Conservation (phyloP, 2,113 vertebrate genomes). For the Leptocoma aspasia region DNA sequence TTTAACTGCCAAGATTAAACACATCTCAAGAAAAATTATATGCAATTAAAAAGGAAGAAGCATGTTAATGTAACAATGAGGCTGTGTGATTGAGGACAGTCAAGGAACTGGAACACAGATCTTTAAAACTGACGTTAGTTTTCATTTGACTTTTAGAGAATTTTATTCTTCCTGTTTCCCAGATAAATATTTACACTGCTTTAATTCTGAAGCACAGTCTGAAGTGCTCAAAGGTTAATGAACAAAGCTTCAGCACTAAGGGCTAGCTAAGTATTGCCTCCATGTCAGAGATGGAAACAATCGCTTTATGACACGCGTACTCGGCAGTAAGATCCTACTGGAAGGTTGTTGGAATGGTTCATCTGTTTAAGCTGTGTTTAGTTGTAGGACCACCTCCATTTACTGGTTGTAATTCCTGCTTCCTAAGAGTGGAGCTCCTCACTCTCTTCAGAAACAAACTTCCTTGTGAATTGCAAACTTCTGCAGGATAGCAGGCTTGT, state of each 20-base stretch:
- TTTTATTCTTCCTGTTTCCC: background rate
- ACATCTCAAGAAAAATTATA: background rate
- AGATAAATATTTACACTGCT: background rate
- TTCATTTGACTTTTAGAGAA: background rate
- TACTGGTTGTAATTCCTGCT: background rate
- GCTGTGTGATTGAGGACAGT: background rate
- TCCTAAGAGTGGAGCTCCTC: background rate
- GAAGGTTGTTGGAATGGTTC: background rate
- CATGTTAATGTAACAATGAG: background rate
- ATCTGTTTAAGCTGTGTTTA: background rate
- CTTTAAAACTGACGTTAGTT: background rate
- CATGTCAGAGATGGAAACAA: background rate
- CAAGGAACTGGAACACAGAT: background rate
- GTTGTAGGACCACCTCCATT: background rate
- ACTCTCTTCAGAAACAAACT: background rate
- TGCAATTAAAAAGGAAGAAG: background rate
- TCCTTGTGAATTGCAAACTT: background rate
- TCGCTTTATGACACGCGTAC: background rate
- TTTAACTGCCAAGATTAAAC: slow-evolving; percentile 6
- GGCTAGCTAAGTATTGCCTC: background rate
- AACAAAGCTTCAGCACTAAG: background rate
- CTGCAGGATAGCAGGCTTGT: background rate
- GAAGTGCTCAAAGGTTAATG: slow-evolving; percentile 5
- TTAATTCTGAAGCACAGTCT: slow-evolving; percentile 3
- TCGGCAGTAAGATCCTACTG: background rate